Conservation (phyloP, 2,888 invertebrate species). For the Apamea epomidion region DNA sequence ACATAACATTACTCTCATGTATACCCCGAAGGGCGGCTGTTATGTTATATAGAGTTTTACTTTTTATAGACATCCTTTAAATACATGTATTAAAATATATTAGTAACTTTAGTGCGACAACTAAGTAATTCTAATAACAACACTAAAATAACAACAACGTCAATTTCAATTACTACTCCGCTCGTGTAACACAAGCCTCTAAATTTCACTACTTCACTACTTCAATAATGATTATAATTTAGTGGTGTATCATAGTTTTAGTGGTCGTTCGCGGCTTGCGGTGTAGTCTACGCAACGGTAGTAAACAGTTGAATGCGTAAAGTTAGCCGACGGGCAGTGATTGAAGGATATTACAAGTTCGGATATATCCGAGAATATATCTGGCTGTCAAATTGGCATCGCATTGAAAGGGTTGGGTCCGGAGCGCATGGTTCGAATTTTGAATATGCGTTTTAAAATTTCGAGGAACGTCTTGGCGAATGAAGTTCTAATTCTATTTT, state of each 20-base stretch:
- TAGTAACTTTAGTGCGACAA: neutral
- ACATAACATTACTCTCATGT: too few relatives aligned
- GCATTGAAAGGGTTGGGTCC: conserved; percentile 48
- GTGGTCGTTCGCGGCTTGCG: conserved; percentile 62
- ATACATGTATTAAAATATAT: neutral
- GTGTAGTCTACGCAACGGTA: conserved; percentile 49
- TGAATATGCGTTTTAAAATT: conserved; percentile 25
- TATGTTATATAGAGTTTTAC: neutral
- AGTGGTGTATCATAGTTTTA: conserved; percentile 63
- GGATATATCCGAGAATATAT: conserved; percentile 54
- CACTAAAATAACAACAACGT: conserved; percentile 3
- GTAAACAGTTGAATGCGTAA: conserved; percentile 72
- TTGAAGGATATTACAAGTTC: conserved; percentile 58
- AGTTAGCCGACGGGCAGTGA: conserved; percentile 71
- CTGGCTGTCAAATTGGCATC: conserved; percentile 41
- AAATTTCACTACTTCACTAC: conserved; percentile 32
- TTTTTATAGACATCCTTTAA: neutral
- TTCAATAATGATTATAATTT: conserved; percentile 53
- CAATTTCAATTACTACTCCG: conserved; percentile 38
- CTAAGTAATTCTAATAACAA: conserved; percentile 8
- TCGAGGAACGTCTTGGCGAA: neutral
- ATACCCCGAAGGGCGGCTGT: neutral
- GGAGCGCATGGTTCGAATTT: conserved; percentile 27
- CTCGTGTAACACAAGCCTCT: conserved; percentile 10
- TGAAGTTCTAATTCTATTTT: neutral